Base-by-base conservation (phyloP, 1,140 invertebrate genomes). In the Psix sp. region DNA sequence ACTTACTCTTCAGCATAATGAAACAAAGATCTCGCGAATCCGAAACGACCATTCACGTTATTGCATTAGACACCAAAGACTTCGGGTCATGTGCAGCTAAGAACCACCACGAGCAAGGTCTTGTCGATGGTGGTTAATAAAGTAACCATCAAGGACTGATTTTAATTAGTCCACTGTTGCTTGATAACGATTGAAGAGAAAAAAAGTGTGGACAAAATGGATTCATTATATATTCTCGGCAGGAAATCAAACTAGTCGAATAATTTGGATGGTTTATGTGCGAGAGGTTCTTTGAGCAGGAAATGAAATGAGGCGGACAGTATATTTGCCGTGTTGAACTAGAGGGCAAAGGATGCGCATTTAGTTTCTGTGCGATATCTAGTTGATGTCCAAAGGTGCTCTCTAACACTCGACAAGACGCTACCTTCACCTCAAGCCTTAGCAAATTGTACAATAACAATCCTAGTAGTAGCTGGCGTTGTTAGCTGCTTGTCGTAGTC, bases 361-460 rank as follows among this genome's bases (percentile, higher is more conserved):
- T 68, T 78, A 73, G 76, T 77, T 77, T 78, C 78, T 80, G 76
- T 83, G 79, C 74, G 81, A 82, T 83, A 86, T 76, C 74, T 62
- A 76, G 76, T 82, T 86, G 85, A 86, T 87, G 85, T 87, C 85
- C 85, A 86, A 87, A 87, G 84, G 84, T 86, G 82, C 80, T 83
- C 79, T 71, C 80, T 81, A 72, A 77, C 81, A 83, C 85, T 84
- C 80, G 75, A 77, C 67, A 73, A 76, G 77, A 49, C 49, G 72
- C 48, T 45, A 68, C 60, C 49, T 74, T 72, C 70, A 76, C 74
- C 77, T 82, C 80, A 78, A 76, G 82, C 82, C 84, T 86, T 83
- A 81, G 84, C 83, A 87, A 87, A 87, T 87, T 87, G 85, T 87
- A 87, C 84, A 87, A 87, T 87, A 87, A 87, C 86, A 87, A 87